phyloP scores from a whole-genome alignment of 92 coral and sea anemone genomes.

The Phenganax subtilis region DNA sequence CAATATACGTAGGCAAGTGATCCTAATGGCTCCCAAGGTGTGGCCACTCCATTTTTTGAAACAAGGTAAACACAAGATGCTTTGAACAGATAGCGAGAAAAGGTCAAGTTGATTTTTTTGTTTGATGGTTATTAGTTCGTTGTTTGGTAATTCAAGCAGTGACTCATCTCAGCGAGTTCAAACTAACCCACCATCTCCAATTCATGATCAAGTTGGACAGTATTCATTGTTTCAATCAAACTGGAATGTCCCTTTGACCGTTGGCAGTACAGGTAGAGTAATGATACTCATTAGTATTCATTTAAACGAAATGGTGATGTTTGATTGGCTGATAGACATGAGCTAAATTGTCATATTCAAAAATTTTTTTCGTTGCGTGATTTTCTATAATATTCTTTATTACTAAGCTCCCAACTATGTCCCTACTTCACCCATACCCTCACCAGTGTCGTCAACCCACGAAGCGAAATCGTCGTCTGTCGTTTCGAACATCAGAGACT shows the following conservation, averaged over 20 bases:
- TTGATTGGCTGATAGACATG: too few relatives aligned
- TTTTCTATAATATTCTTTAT: background rate
- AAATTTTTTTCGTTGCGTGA: background rate
- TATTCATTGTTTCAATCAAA: constrained; percentile 96
- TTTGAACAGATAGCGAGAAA: background rate
- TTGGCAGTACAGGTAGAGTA: constrained; percentile 55
- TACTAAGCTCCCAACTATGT: constrained; percentile 7
- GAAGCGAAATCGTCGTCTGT: constrained; percentile 1
- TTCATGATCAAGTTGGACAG: constrained; percentile 85
- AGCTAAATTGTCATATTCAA: background rate
- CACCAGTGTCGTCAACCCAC: constrained; percentile 24
- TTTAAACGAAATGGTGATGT: too few relatives aligned
- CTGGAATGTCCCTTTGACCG: constrained; percentile 84
- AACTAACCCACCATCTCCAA: constrained; percentile 48
- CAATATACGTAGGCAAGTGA: constrained; percentile 2
- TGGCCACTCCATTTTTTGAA: constrained; percentile 72
- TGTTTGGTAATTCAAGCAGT: constrained; percentile 13
- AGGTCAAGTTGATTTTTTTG: background rate
- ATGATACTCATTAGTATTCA: background rate
- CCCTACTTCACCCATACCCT: constrained; percentile 19
- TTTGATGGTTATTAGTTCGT: background rate
- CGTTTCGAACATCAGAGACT: constrained; percentile 16
- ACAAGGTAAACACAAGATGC: constrained; percentile 58
- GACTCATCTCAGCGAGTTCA: constrained; percentile 9
- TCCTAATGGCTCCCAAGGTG: constrained; percentile 17